phyloP scores from a whole-genome alignment of 2,113 vertebrate species.

The Furnarius figulus region DNA sequence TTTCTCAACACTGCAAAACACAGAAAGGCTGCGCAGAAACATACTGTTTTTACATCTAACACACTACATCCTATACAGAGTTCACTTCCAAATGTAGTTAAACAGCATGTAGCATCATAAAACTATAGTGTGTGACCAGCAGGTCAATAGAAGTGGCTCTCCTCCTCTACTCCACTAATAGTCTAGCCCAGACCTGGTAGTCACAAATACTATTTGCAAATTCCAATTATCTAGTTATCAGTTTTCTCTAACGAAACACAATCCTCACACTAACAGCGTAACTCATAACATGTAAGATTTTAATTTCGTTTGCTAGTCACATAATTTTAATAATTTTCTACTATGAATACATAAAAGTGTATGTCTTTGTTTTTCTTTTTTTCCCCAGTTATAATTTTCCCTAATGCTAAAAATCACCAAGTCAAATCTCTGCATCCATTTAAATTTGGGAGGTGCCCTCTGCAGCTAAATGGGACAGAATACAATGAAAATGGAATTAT shows the following conservation, averaged over 20 bases:
- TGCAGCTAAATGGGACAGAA: neutral
- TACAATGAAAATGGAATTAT: accelerated
- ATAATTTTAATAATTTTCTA: neutral
- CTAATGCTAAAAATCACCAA: neutral
- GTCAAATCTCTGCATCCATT: neutral
- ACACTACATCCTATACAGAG: neutral
- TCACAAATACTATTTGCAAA: neutral
- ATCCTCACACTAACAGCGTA: neutral
- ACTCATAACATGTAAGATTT: neutral
- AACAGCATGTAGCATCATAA: neutral
- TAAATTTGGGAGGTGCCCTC: neutral
- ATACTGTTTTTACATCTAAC: neutral
- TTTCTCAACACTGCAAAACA: neutral
- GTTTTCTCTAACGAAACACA: neutral
- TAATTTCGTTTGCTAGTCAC: neutral
- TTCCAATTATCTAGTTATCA: neutral
- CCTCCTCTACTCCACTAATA: neutral
- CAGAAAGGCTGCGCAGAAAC: neutral
- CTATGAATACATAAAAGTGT: neutral
- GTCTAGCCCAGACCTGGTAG: neutral
- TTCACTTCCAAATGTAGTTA: neutral
- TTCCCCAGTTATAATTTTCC: neutral
- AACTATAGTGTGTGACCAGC: neutral
- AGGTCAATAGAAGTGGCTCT: neutral
- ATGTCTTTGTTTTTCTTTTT: neutral